phyloP scores from a whole-genome alignment of 2,888 invertebrate species.

The Lordiphosa fenestrarum region DNA sequence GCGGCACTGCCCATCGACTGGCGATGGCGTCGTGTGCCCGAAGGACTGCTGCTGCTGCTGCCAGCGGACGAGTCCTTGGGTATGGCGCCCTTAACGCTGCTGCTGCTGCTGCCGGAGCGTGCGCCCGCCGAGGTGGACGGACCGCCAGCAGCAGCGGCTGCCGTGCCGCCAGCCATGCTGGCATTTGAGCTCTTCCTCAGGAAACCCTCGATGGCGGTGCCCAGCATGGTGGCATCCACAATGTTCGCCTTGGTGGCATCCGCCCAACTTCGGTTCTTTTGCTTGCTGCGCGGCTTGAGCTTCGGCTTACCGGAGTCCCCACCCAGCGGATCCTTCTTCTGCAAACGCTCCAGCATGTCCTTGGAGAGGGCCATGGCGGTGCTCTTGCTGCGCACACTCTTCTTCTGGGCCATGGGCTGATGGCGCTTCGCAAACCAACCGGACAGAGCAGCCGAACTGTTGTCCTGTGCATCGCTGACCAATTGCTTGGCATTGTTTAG shows the following conservation, averaged over 20 bases:
- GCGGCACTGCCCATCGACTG: constrained; percentile 54
- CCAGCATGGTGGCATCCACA: constrained; percentile 89
- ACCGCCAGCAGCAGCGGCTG: constrained; percentile 11
- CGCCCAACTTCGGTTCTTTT: constrained; percentile 75
- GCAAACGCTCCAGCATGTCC: constrained; percentile 83
- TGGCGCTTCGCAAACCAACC: constrained; percentile 90
- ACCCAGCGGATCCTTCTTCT: constrained; percentile 81
- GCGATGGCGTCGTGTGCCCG: constrained; percentile 63
- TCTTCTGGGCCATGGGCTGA: constrained; percentile 87
- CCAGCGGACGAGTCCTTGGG: constrained; percentile 45
- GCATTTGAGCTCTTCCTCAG: constrained; percentile 82
- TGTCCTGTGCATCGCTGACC: constrained; percentile 80
- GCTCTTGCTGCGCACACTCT: constrained; percentile 82
- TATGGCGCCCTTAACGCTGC: constrained; percentile 45
- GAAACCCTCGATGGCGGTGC: constrained; percentile 92
- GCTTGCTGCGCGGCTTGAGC: constrained; percentile 75
- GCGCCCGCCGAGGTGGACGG: constrained; percentile 24
- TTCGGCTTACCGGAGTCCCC: constrained; percentile 79
- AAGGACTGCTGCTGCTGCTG: constrained; percentile 28
- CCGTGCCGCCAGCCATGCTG: constrained; percentile 63
- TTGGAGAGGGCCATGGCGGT: constrained; percentile 81
- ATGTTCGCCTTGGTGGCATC: constrained; percentile 83
- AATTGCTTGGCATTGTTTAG: constrained; percentile 82
- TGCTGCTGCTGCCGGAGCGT: constrained; percentile 17
- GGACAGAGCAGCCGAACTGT: constrained; percentile 82